Conservation (phyloP, 2,797 vertebrate genomes). For the Ptychobarbus kaznakovi region DNA sequence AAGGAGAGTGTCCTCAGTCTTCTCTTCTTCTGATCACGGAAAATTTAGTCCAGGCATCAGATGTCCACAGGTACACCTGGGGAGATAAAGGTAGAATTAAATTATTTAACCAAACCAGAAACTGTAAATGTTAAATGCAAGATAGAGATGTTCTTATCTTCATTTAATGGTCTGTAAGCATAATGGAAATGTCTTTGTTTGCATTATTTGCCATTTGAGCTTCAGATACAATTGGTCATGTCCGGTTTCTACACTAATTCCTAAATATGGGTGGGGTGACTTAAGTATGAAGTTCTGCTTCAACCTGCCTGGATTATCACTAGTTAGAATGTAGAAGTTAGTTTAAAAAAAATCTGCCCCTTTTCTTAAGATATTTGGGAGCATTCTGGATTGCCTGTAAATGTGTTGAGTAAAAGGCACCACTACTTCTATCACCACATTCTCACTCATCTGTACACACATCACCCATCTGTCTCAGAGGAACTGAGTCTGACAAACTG, state of each 20-base stretch:
- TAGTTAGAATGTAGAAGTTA: not conserved
- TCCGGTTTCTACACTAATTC: not conserved
- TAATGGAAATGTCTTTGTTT: not conserved
- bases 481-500: not conserved
- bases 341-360: not conserved
- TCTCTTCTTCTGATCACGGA: conserved; percentile 1
- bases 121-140: not conserved
- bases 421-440: not conserved
- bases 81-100: not conserved
- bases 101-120: not conserved
- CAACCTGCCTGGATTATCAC: not conserved
- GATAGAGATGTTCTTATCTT: not conserved
- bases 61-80: not conserved
- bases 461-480: not conserved
- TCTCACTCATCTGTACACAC: not conserved
- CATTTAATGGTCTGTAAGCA: not conserved
- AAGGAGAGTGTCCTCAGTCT: conserved; percentile 31
- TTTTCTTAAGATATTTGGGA: not conserved
- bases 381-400: not conserved
- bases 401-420: not conserved
- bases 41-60: not conserved
- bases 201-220: not conserved
- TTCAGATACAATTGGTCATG: not conserved
- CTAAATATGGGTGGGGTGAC: not conserved
- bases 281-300: not conserved